Evolutionary conservation across 2,797 vertebrate species (phyloP).

Genomic region (Dermochelys coriacea): DNA sequence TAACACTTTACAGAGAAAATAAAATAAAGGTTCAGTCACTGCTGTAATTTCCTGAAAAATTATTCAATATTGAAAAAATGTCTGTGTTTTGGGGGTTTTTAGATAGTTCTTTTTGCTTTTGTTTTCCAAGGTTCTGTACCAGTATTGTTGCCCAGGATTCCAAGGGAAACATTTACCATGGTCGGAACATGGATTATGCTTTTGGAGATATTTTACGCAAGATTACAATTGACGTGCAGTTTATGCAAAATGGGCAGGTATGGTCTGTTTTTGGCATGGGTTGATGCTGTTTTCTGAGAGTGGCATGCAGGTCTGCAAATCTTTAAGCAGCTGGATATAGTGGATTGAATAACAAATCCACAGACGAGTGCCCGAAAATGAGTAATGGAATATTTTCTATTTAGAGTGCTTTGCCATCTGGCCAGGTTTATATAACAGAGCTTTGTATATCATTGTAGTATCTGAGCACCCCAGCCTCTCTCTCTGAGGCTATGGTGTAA

Average conservation of each 20-base stretch:
- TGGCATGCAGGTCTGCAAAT: rapidly evolving
- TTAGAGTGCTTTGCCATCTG: neutral
- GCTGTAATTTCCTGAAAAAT: rapidly evolving
- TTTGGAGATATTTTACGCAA: constrained; percentile 85
- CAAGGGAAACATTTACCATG: constrained; percentile 89
- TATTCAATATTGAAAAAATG: rapidly evolving
- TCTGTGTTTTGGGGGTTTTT: neutral
- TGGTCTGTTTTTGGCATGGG: rapidly evolving
- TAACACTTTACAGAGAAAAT: neutral
- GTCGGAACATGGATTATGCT: constrained; percentile 92
- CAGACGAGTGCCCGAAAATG: neutral
- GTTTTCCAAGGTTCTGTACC: constrained; percentile 89
- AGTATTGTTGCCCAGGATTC: constrained; percentile 92
- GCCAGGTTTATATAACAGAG: neutral
- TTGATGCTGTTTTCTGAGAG: neutral
- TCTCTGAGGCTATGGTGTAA: neutral
- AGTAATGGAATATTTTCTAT: neutral
- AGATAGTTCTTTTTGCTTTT: neutral
- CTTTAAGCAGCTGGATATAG: neutral
- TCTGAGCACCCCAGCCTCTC: rapidly evolving
- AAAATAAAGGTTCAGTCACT: neutral
- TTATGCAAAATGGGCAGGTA: constrained; percentile 89
- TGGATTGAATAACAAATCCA: neutral
- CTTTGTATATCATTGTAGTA: neutral
- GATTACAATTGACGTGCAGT: constrained; percentile 87